Evolutionary conservation across 2,888 invertebrate species (phyloP).

Genomic region (Drosophila infuscata): DNA sequence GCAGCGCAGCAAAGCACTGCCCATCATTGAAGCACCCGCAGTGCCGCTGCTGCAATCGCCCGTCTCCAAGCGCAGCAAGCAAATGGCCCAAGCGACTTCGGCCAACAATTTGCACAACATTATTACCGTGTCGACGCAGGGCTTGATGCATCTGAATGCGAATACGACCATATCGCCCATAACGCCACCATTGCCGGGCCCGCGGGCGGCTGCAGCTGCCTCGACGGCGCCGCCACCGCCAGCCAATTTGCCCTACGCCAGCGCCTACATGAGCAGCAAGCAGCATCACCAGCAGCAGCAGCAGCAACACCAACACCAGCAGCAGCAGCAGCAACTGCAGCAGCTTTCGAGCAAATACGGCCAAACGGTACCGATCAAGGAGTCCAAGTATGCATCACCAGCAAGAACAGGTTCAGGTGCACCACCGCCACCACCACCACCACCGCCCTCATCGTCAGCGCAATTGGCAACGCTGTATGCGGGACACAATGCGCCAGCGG

Average conservation of each 20-base stretch:
- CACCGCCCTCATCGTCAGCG: conserved; percentile 47
- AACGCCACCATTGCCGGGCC: conserved; percentile 80
- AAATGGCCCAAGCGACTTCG: conserved; percentile 49
- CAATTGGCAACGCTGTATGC: conserved; percentile 66
- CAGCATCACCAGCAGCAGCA: conserved; percentile 41
- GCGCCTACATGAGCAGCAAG: conserved; percentile 64
- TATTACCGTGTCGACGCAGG: conserved; percentile 84
- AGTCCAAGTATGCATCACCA: conserved; percentile 60
- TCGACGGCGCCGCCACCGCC: conserved; percentile 72
- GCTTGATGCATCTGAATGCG: conserved; percentile 84
- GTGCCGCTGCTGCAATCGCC: conserved; percentile 53
- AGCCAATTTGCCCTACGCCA: conserved; percentile 67
- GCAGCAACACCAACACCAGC: conserved; percentile 25
- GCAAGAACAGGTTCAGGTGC: conserved; percentile 36
- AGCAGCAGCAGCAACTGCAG: conserved; percentile 30
- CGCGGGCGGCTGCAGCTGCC: conserved; percentile 60
- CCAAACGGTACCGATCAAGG: conserved; percentile 54
- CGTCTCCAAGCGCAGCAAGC: conserved; percentile 80
- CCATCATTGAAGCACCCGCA: conserved; percentile 42
- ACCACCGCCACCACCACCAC: conserved; percentile 57
- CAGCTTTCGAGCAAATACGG: conserved; percentile 48
- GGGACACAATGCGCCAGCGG: conserved; percentile 36
- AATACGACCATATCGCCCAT: conserved; percentile 85
- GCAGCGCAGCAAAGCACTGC: conserved; percentile 83
- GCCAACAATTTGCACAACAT: conserved; percentile 82